Evolutionary conservation across 2,113 vertebrate species (phyloP).

Genomic region (Ascaphus truei): DNA sequence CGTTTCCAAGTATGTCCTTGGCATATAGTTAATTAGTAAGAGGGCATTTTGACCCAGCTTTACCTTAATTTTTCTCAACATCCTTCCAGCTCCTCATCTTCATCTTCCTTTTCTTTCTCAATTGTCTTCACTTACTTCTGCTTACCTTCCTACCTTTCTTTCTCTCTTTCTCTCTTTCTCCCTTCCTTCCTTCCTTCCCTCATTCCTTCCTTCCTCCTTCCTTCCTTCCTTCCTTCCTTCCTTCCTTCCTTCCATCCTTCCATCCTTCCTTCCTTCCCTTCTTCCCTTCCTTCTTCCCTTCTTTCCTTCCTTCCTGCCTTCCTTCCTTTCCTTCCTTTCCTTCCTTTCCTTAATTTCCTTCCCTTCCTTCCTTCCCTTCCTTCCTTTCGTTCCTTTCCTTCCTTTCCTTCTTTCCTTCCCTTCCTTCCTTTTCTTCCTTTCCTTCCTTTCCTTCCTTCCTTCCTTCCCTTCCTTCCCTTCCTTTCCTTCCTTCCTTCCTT

Average conservation of each 20-base stretch:
- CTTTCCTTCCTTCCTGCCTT: slow-evolving; percentile 29
- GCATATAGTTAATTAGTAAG: not conserved
- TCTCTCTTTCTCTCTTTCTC: not conserved
- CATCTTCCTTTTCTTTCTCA: not conserved
- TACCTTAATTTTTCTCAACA: slow-evolving; percentile 25
- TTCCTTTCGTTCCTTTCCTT: not conserved
- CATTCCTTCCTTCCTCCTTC: not conserved
- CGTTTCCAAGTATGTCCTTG: too few species aligned
- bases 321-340: slow-evolving; percentile 11
- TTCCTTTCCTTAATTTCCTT: not conserved
- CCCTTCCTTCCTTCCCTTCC: not conserved
- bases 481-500: slow-evolving; percentile 23
- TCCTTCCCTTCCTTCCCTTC: not conserved
- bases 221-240: not conserved
- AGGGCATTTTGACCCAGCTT: slow-evolving; percentile 15
- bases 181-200: not conserved
- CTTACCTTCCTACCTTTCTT: not conserved
- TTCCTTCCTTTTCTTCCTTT: not conserved
- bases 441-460: not conserved
- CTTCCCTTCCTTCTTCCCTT: slow-evolving; percentile 20
- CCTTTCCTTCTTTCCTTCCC: not conserved
- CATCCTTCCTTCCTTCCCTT: not conserved
- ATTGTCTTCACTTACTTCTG: not conserved
- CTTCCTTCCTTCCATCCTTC: not conserved
- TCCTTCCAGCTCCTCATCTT: slow-evolving; percentile 4